These are phyloP conservation scores for Teleopsis dalmanni DNA, from an alignment of 1,140 invertebrate species.

Conservation along the genomic window DNA sequence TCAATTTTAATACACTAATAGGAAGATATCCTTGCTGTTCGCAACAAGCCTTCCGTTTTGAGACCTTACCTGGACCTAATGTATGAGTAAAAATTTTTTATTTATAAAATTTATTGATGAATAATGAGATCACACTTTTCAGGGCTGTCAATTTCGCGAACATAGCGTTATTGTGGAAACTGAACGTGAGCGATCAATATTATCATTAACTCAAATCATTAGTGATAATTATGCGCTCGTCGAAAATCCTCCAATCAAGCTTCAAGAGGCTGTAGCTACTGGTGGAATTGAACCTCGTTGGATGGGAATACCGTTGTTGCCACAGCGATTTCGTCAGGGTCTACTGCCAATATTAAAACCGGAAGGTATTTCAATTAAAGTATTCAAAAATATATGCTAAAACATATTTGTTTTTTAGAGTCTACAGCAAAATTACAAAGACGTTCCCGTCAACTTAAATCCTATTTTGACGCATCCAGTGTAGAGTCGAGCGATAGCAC, in stretches of 20 bases:
- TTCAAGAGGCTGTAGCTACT: constrained; percentile 23
- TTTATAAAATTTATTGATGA: background rate
- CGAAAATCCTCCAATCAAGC: constrained; percentile 25
- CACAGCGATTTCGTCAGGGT: constrained; percentile 34
- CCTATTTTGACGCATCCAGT: constrained; percentile 29
- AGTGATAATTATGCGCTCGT: constrained; percentile 30
- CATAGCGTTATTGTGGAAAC: constrained; percentile 40
- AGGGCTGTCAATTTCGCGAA: constrained; percentile 43
- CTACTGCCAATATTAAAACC: constrained; percentile 33
- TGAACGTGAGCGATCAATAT: constrained; percentile 38
- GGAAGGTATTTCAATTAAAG: constrained; percentile 21
- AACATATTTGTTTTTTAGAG: background rate
- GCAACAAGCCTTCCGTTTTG: constrained; percentile 70
- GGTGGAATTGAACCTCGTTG: constrained; percentile 28
- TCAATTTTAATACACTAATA: no score
- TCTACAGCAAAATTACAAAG: constrained; percentile 26
- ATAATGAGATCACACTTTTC: background rate
- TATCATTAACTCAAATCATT: constrained; percentile 37
- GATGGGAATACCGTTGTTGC: constrained; percentile 33
- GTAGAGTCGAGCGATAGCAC: constrained; percentile 38
- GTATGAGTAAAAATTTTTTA: constrained; percentile 14
- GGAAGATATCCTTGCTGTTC: constrained; percentile 80
- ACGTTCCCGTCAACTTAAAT: constrained; percentile 11
- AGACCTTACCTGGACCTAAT: constrained; percentile 51
- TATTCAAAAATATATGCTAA: background rate